A percentile compares a stretch with the other conserved stretches of the same genome.
Evolutionary conservation across 1,140 invertebrate species (phyloP).

Genomic region (Scaptomyza pallida): DNA sequence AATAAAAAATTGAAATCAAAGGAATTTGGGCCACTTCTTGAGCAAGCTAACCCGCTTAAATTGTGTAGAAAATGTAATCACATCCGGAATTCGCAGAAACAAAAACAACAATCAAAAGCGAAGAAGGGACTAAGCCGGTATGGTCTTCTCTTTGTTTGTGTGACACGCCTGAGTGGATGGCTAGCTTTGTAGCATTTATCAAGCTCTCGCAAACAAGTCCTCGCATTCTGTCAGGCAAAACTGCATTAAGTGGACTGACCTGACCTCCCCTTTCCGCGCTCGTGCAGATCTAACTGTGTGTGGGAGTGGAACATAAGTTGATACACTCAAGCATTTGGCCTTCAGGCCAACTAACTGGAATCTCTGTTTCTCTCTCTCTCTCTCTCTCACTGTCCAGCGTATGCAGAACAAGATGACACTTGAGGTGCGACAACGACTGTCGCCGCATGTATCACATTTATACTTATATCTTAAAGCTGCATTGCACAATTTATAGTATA

Average conservation of each 20-base stretch:
- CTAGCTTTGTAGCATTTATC: slow-evolving; percentile 51
- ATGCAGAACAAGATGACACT: slow-evolving; percentile 24
- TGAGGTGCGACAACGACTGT: slow-evolving; percentile 23
- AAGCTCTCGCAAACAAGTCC: slow-evolving; percentile 41
- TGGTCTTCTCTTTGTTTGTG: slow-evolving; percentile 47
- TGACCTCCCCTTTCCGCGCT: background rate
- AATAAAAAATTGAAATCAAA: background rate
- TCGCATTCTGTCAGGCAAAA: slow-evolving; percentile 16
- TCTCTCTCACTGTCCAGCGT: slow-evolving; percentile 9
- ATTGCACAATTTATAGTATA: slow-evolving; percentile 16
- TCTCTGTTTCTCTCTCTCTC: slow-evolving; percentile 3
- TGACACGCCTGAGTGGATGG: slow-evolving; percentile 60
- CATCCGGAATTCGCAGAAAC: slow-evolving; percentile 19
- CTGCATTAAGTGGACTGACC: slow-evolving; percentile 32
- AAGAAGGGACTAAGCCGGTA: background rate
- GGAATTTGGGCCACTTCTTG: background rate
- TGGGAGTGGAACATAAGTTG: background rate
- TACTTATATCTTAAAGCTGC: slow-evolving; percentile 18
- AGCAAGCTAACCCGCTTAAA: background rate
- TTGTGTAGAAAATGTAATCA: slow-evolving; percentile 13
- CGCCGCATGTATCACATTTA: background rate
- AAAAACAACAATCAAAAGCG: slow-evolving; percentile 6
- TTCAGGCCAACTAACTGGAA: slow-evolving; percentile 37
- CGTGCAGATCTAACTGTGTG: no score
- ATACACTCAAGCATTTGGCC: slow-evolving; percentile 24